These are phyloP conservation scores for Benitochromis conjunctus DNA, from an alignment of 2,113 vertebrate species.

Conservation along the genomic window DNA sequence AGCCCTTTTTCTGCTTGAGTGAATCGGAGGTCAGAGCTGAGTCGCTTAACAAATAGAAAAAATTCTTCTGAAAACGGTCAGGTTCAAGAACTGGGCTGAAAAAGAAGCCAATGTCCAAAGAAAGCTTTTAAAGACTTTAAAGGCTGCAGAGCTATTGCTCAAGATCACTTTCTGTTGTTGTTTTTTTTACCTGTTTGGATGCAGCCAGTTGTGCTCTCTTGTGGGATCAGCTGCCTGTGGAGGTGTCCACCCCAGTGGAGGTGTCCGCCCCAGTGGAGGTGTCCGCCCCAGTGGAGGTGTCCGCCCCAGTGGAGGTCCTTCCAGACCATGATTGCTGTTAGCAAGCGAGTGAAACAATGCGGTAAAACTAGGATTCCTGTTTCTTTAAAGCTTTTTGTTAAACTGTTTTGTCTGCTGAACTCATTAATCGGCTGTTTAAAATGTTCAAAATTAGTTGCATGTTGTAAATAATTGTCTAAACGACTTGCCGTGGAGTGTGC, in stretches of 20 bases:
- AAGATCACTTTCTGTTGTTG: neutral
- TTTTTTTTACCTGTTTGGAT: neutral
- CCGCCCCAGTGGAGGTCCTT: neutral
- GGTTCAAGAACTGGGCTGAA: no score
- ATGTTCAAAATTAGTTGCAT: neutral
- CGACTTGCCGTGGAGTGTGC: neutral
- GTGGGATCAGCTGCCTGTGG: neutral
- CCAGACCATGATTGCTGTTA: neutral
- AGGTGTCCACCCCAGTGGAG: no score
- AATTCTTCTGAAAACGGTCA: neutral
- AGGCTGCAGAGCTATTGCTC: neutral
- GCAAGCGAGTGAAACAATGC: neutral
- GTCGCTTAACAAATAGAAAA: neutral
- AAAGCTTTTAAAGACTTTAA: neutral
- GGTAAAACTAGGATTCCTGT: neutral
- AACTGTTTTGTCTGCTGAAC: neutral
- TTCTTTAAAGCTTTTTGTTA: neutral
- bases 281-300: no score
- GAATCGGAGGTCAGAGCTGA: neutral
- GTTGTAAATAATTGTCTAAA: neutral
- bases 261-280: no score
- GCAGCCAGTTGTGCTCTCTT: neutral
- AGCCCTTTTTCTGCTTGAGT: neutral
- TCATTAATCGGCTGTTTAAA: neutral
- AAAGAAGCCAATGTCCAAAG: neutral